Evolutionary conservation across 2,888 invertebrate genomes (phyloP).

Genomic region (Xestia rhomboidea): DNA sequence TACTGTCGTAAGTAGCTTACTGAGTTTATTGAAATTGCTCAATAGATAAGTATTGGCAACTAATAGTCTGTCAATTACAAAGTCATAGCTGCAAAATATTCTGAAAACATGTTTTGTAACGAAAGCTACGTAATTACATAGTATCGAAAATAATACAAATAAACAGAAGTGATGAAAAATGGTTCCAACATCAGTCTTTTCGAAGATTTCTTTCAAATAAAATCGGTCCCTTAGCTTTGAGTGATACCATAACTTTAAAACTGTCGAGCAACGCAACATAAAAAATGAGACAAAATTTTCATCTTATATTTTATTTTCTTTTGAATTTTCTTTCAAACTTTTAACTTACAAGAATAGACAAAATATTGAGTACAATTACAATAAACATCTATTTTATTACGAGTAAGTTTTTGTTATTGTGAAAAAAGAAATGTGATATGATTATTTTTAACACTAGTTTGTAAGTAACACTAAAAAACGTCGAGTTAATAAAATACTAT

Average conservation of each 20-base stretch:
- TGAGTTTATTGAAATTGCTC: slow-evolving; percentile 5
- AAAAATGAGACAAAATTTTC: background rate
- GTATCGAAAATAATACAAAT: background rate
- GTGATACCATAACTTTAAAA: background rate
- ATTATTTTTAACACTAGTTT: slow-evolving; percentile 61
- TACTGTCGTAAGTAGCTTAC: background rate
- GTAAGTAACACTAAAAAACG: slow-evolving; percentile 49
- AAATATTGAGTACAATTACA: slow-evolving; percentile 60
- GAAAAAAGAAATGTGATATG: slow-evolving; percentile 69
- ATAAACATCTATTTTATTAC: slow-evolving; percentile 22
- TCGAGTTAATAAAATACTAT: slow-evolving; percentile 38
- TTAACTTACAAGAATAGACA: slow-evolving; percentile 13
- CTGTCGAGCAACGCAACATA: background rate
- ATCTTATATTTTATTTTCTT: background rate
- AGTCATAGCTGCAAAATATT: background rate
- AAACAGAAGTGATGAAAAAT: background rate
- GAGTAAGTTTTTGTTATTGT: slow-evolving; percentile 40
- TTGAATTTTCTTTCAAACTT: background rate
- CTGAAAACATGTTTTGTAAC: background rate
- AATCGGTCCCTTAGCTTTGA: background rate
- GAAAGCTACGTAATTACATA: background rate
- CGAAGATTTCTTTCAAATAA: background rate
- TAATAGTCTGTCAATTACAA: background rate
- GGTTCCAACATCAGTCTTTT: background rate
- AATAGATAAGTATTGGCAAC: slow-evolving; percentile 2